Evolutionary conservation across 1,140 invertebrate genomes (phyloP).

Genomic region (Drosophila novamexicana): DNA sequence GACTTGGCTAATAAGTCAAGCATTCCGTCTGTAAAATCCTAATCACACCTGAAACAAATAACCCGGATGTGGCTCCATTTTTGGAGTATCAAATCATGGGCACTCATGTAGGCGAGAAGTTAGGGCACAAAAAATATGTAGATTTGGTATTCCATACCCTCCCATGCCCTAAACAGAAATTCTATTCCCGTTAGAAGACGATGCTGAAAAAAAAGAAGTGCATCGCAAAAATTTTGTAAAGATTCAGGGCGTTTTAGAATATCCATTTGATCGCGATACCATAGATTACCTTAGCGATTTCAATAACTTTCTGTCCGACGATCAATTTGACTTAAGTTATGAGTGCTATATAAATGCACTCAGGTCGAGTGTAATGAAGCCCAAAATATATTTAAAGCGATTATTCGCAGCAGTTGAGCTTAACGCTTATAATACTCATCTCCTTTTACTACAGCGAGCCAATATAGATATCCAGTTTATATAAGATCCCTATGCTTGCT

Average conservation of each 20-base stretch:
- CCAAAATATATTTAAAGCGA: too few species aligned
- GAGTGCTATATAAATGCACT: neutral
- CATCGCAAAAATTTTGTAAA: neutral
- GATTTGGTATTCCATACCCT: neutral
- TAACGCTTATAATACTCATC: too few species aligned
- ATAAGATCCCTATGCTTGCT: too few species aligned
- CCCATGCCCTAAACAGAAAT: neutral
- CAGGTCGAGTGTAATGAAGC: too few species aligned
- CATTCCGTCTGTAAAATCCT: neutral
- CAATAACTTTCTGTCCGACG: neutral
- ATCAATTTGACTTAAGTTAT: neutral
- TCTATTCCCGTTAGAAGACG: neutral
- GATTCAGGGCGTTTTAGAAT: neutral
- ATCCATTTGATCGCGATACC: neutral
- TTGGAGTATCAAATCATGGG: neutral
- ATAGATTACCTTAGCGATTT: neutral
- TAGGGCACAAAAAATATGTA: neutral
- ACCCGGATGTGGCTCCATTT: neutral
- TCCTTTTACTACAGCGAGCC: too few species aligned
- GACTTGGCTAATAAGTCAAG: neutral
- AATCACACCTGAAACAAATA: too few species aligned
- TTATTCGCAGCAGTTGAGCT: too few species aligned
- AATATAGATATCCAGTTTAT: too few species aligned
- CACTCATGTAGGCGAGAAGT: neutral
- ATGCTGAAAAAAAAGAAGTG: neutral